These are phyloP conservation scores for Lagria hirta DNA, from an alignment of 2,888 invertebrate genomes.

Conservation along the genomic window DNA sequence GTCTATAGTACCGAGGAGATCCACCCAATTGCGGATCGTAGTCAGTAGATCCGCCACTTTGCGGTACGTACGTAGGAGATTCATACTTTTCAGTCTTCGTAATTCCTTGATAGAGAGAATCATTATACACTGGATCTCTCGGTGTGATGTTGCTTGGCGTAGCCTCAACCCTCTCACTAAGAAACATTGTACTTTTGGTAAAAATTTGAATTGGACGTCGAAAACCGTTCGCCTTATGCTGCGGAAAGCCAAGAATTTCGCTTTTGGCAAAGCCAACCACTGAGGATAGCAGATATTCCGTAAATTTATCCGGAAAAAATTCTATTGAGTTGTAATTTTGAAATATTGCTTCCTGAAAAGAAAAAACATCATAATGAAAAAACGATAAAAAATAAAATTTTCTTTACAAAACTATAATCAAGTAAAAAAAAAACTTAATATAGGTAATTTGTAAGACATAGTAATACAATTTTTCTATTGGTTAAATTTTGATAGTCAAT, in stretches of 20 bases:
- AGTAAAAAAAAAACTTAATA: no score
- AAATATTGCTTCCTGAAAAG: conserved; percentile 77
- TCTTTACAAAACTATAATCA: no score
- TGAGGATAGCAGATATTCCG: conserved; percentile 84
- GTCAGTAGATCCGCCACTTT: no score
- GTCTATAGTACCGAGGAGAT: no score
- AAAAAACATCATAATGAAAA: not conserved
- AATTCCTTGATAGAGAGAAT: conserved; percentile 27
- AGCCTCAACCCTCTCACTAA: conserved; percentile 50
- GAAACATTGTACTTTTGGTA: conserved; percentile 54
- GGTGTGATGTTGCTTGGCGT: conserved; percentile 41
- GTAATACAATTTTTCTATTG: no score
- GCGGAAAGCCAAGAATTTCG: conserved; percentile 77
- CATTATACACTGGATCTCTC: conserved; percentile 32
- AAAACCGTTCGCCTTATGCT: conserved; percentile 83
- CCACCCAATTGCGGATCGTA: no score
- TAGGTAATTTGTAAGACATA: no score
- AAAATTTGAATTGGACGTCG: conserved; percentile 73
- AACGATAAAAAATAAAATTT: no score
- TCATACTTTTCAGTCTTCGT: conserved; percentile 40
- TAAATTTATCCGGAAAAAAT: conserved; percentile 90
- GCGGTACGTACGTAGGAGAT: conserved; percentile 32
- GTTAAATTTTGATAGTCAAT: no score
- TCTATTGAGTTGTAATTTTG: conserved; percentile 83
- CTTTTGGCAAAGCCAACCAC: conserved; percentile 93